These are phyloP conservation scores for Enteromius trimaculatus DNA, from an alignment of 2,797 vertebrate genomes.

Conservation along the genomic window DNA sequence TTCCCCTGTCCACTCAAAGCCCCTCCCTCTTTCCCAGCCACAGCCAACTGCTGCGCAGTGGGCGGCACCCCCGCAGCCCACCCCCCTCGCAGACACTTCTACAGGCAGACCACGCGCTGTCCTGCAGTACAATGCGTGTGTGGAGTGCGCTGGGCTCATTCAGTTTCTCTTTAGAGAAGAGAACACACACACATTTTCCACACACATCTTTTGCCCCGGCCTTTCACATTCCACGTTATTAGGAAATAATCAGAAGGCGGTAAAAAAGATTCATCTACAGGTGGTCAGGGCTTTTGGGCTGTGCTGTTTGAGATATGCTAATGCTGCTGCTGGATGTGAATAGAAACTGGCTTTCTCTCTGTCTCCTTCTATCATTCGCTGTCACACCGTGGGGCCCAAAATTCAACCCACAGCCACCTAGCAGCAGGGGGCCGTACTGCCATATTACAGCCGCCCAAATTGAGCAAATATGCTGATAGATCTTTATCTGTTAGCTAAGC, in stretches of 20 bases:
- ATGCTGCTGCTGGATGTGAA: slow-evolving; percentile 70
- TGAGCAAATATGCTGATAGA: slow-evolving; percentile 36
- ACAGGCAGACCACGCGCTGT: slow-evolving; percentile 56
- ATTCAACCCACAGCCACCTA: slow-evolving; percentile 51
- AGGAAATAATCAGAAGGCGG: slow-evolving; percentile 47
- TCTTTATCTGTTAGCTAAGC: slow-evolving; percentile 18
- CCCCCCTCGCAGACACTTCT: slow-evolving; percentile 68
- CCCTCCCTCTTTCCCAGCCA: slow-evolving; percentile 58
- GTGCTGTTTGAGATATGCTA: slow-evolving; percentile 72
- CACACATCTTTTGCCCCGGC: slow-evolving; percentile 26
- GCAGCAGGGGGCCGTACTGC: slow-evolving; percentile 55
- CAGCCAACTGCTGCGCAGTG: slow-evolving; percentile 72
- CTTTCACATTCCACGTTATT: slow-evolving; percentile 44
- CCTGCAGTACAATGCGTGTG: slow-evolving; percentile 48
- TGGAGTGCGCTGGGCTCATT: slow-evolving; percentile 47
- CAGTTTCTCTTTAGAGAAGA: slow-evolving; percentile 26
- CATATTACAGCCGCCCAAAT: slow-evolving; percentile 37
- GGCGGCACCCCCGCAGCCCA: slow-evolving; percentile 67
- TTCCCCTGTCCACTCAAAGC: slow-evolving; percentile 71
- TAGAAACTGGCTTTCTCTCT: slow-evolving; percentile 69
- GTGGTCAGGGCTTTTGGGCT: slow-evolving; percentile 69
- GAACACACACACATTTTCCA: slow-evolving; percentile 38
- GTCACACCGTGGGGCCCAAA: slow-evolving; percentile 68
- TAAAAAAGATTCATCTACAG: slow-evolving; percentile 65
- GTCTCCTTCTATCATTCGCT: slow-evolving; percentile 72